Evolutionary conservation across 1,140 invertebrate species (phyloP), one percentile per base, ranked within the genome.

Genomic region (Zaprionus nigranus): DNA sequence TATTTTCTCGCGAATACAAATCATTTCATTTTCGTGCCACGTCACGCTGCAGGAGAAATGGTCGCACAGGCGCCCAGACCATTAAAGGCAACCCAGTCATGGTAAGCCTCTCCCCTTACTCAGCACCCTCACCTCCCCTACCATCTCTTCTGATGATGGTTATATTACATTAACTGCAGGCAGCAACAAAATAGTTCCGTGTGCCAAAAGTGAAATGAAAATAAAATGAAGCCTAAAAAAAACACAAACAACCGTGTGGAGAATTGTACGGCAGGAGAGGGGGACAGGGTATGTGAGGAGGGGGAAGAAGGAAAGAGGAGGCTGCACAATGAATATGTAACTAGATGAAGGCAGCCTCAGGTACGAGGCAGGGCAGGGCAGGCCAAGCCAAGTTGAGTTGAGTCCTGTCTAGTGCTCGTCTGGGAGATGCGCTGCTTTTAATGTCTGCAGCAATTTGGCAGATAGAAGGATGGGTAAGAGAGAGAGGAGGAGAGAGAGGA

Each of bases 1-100:
- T 90, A 90, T 90, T 90, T 88, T 88, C 81, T 62, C 85, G 78
- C 81, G 85, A 81, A 88, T 88, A 88, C 84, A 88, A 88, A 88
- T 88, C 84, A 88, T 88, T 88, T 88, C 85, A 88, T 88, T 88
- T 87, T 88, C 75, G 68, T 88, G 84, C 84, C 74, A 84, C 40
- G 84, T 90, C 84, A 88, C 84, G 84, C 76, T 54, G 74, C 36
- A 34, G 9, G 28, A 30, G 28, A 30, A 30, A 30, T 30, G 30
- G 36, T 38, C 12, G 57, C 46, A 3, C 58, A 62, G 30, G 46
- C 61, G 82, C 43, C 56, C 71, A 88, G 75, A 63, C 75, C 68
- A 87, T 87, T 88, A 87, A 73, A 83, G 74, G 49, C 75, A 66
- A 26, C 56, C n/a, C 63, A 15, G 13, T 34, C 13, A 5, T 7